Base-by-base conservation (phyloP, 1,140 invertebrate species). In the Diploscapter pachys region DNA sequence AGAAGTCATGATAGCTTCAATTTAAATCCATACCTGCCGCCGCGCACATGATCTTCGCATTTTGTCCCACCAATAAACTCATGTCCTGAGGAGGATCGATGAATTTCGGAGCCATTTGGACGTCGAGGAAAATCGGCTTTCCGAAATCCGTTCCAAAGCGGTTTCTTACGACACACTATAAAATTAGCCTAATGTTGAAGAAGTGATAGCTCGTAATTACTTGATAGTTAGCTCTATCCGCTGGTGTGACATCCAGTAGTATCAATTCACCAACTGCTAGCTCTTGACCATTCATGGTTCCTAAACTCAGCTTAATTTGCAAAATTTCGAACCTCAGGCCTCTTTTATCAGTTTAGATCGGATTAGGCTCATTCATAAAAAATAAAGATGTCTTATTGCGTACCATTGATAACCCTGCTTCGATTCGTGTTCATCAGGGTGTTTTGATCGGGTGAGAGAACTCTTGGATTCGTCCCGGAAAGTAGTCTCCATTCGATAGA, bases 1-100 rank as follows among this genome's bases (percentile, higher is more conserved):
- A 31, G 1, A 31, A 31, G 31, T 31, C 56, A 64, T 5, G 92
- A 91, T 78, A 96, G 93, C 86, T 93, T 91, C 53, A 94, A 94
- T 61, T 61, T 59, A 3, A 62, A 55, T 49, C 89, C 80, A 93
- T 91, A 2, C 95, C 95, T 72, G 89, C 89, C 8, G 94, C 94
- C 2, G 93, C 92, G 89, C 95, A 98, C 80, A 94, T 93, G 4
- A 98, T 87, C 63, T 91, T 90, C 0, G 93, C 94, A n/a, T 91
- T 93, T 74, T 90, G 90, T 4, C 93, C 93, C 31, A 92, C 91
- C 85, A 91, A 90, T 2, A 93, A 90, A 0, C 91, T 92, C 4
- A 95, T 89, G 87, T 96, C 93, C 2, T 88, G 88, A 0, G 95
- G 95, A 62, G 89, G 52, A 8, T 54, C 52, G 5, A 64, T 57